Evolutionary conservation across 37 sponge, comb jelly and placozoan species (phyloP), one percentile per base, ranked within the genome.

Genomic region (Beroe ovata): DNA sequence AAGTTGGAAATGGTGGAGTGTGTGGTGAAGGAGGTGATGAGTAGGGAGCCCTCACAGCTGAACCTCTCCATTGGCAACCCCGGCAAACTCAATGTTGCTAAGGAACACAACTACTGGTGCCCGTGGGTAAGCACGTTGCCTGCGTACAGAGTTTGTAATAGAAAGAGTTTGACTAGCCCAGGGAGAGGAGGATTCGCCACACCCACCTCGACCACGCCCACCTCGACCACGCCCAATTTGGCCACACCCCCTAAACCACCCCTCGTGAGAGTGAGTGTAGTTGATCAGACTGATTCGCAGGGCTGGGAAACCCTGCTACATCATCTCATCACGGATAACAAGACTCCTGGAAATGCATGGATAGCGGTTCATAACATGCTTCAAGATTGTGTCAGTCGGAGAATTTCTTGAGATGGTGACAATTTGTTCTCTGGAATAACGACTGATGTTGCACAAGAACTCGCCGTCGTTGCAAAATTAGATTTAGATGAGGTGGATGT

Each of bases 101-200:
- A 62, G 63, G 23, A 62, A 25, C 63, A 62, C 29, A 14, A 62
- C 63, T 62, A 62, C 63, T 62, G 63, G 63, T 62, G 63, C 20
- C 63, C 63, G 3, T 62, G 63, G 63, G 63, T 62, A 23, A 20
- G 63, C 63, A 62, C 8, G 23, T 23, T 62, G 63, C 63, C 63
- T 3, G 8, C 63, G 3, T 62, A 62, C 21, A 21, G 29, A 21
- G 20, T 62, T 25, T 16, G 54, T 11, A 47, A 47, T 11, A 47
- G 11, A 11, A 47, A 11, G 54, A 47, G 54, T 11, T n/a, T n/a
- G n/a, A n/a, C n/a, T n/a, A 47, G 54, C 11, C 6, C 11, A 11
- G 54, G 54, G 54, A 47, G 11, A 47, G 11, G 6, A 16, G 54
- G 54, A 11, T 16, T 16, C 11, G 54, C 11, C 54, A 47, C 54